A percentile compares a stretch with the other conserved stretches of the same genome.
phyloP scores from a whole-genome alignment of 2,797 vertebrate species.

The Bufotes viridis region DNA sequence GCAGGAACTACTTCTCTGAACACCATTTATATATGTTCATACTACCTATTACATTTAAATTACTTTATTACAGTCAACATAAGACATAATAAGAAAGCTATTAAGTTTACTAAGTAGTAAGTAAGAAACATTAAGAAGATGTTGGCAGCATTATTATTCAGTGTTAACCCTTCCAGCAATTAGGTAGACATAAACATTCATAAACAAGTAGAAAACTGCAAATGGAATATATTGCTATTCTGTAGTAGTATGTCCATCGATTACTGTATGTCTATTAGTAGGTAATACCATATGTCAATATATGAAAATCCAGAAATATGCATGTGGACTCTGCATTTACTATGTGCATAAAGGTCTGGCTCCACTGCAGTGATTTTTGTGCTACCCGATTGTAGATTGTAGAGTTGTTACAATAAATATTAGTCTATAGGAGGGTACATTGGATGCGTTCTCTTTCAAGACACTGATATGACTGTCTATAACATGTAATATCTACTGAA shows the following conservation, averaged over 20 bases:
- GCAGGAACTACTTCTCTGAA: neutral
- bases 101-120: too few species aligned
- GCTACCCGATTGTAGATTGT: neutral
- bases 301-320: conserved; percentile 40
- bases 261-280: neutral
- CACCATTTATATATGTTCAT: neutral
- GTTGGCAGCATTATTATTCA: neutral
- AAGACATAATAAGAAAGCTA: neutral
- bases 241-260: neutral
- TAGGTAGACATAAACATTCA: neutral
- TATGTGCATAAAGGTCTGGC: neutral
- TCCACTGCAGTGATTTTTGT: neutral
- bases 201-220: neutral
- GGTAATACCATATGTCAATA: neutral
- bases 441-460: neutral
- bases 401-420: too few species aligned
- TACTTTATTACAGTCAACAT: neutral
- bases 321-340: neutral
- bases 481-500: neutral
- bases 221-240: neutral
- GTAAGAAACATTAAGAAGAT: neutral
- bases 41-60: neutral
- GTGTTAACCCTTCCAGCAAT: neutral
- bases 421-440: neutral
- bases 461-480: neutral